Conservation (phyloP, 2,113 vertebrate species). For the Elanus axillaris region DNA sequence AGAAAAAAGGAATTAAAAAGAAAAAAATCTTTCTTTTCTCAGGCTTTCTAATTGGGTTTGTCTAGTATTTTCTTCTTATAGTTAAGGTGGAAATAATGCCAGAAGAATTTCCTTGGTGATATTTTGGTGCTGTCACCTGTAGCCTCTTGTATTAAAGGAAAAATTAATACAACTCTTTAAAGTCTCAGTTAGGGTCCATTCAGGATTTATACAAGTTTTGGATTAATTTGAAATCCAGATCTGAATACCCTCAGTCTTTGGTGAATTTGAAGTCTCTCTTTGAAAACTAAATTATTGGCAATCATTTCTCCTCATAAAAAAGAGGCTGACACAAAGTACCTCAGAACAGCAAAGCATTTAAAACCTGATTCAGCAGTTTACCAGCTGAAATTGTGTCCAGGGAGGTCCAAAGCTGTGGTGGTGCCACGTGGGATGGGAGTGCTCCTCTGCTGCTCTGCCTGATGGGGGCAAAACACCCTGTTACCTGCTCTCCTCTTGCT, state of each 20-base stretch:
- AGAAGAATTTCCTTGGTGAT: neutral
- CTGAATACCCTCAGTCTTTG: neutral
- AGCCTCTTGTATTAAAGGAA: neutral
- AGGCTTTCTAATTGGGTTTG: neutral
- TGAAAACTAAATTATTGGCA: neutral
- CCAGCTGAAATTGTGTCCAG: neutral
- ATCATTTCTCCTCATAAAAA: neutral
- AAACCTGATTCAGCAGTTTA: neutral
- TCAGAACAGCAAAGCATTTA: neutral
- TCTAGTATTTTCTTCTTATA: neutral
- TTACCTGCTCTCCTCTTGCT: neutral
- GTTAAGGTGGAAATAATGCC: neutral
- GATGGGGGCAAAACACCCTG: neutral
- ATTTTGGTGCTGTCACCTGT: neutral
- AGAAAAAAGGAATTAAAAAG: neutral
- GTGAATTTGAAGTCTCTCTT: neutral
- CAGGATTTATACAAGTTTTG: neutral
- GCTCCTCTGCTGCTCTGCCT: neutral
- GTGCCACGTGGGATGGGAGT: accelerated
- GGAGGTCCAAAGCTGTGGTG: neutral
- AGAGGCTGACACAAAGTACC: neutral
- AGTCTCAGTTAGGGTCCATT: neutral
- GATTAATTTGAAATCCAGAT: neutral
- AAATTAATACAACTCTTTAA: neutral
- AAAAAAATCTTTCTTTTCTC: neutral